Conservation (phyloP, 2,797 vertebrate genomes). For the Tapera naevia region DNA sequence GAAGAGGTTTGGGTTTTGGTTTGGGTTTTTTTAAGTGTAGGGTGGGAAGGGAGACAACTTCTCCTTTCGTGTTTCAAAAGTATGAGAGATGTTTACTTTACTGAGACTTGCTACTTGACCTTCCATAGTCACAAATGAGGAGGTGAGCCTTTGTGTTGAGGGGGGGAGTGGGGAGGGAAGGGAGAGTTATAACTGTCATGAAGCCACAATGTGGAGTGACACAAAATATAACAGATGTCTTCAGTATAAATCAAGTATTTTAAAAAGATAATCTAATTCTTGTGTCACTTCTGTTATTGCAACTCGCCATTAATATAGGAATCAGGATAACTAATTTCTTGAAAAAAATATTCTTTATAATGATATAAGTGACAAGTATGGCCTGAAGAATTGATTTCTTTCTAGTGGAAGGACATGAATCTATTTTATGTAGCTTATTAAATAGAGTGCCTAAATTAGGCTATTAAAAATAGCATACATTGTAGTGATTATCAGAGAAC, state of each 20-base stretch:
- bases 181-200: conserved; percentile 36
- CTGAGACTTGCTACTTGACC: conserved; percentile 56
- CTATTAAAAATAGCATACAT: conserved; percentile 78
- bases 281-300: conserved; percentile 61
- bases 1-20: conserved; percentile 29
- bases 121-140: conserved; percentile 60
- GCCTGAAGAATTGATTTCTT: conserved; percentile 84
- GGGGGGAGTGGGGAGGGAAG: conserved; percentile 53
- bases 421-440: conserved; percentile 85
- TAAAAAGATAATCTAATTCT: conserved; percentile 63
- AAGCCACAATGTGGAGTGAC: conserved; percentile 59
- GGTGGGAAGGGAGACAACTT: background rate
- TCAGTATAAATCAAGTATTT: conserved; percentile 39
- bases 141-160: conserved; percentile 68
- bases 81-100: conserved; percentile 67
- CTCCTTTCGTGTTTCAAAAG: conserved; percentile 60
- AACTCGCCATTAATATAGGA: conserved; percentile 63
- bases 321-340: conserved; percentile 75
- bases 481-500: conserved; percentile 80
- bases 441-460: conserved; percentile 88
- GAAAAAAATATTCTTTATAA: conserved; percentile 78
- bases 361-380: conserved; percentile 80
- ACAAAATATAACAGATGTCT: conserved; percentile 44
- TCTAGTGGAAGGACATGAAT: conserved; percentile 85
- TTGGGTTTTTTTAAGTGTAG: conserved; percentile 10